Evolutionary conservation across 2,888 invertebrate species (phyloP).

Genomic region (Frankliniella intonsa): DNA sequence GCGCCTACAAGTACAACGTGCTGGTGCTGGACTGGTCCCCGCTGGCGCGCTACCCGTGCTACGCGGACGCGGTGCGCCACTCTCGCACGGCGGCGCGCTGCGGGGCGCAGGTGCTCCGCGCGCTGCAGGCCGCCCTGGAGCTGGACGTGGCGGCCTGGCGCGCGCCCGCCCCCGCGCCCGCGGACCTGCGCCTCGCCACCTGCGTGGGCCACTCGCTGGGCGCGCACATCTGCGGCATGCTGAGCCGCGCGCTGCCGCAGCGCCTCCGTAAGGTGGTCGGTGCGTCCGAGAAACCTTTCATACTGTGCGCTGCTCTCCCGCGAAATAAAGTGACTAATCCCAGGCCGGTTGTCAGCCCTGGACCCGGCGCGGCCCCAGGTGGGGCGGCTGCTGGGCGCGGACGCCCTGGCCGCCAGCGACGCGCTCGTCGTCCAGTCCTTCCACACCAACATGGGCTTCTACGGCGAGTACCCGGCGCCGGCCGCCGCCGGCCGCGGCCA

Average conservation of each 20-base stretch:
- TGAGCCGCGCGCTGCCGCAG: constrained; percentile 46
- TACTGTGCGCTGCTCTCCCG: too few relatives aligned
- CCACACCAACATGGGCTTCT: constrained; percentile 41
- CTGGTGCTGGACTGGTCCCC: constrained; percentile 68
- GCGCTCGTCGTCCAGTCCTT: constrained; percentile 38
- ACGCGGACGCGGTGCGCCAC: constrained; percentile 65
- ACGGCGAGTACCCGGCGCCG: constrained; percentile 40
- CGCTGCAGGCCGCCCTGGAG: constrained; percentile 52
- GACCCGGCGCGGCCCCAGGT: constrained; percentile 31
- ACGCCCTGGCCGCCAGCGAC: constrained; percentile 40
- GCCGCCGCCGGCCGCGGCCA: constrained; percentile 38
- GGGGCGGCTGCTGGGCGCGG: constrained; percentile 41
- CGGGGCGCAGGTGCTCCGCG: constrained; percentile 64
- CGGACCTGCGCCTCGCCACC: constrained; percentile 47
- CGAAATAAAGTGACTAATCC: too few relatives aligned
- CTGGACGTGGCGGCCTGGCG: constrained; percentile 47
- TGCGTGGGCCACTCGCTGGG: constrained; percentile 71
- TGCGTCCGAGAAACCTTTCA: neutral
- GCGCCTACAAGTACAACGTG: constrained; percentile 68
- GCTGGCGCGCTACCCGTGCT: constrained; percentile 64
- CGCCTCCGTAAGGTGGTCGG: constrained; percentile 4
- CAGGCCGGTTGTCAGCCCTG: neutral
- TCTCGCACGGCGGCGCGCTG: constrained; percentile 66
- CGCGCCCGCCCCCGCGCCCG: constrained; percentile 41
- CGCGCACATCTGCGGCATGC: constrained; percentile 72